Base-by-base conservation (phyloP, 2,113 vertebrate species). In the Elgaria multicarinata region DNA sequence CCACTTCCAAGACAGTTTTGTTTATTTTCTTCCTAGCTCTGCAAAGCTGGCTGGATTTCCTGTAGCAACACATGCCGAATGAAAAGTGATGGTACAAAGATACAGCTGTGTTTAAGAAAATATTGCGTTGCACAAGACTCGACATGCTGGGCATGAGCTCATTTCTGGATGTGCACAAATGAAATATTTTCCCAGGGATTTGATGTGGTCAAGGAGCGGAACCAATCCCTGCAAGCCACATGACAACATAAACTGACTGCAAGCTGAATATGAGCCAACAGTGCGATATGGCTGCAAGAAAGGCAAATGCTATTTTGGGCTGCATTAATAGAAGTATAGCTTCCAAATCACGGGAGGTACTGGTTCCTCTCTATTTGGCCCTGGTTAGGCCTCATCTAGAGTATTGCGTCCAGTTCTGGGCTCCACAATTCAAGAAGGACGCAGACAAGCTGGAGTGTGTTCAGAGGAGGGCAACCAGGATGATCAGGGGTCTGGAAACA, bases 161-260 rank as follows among this genome's bases (percentile, higher is more conserved):
- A 64, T 86, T 64, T 86, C 58, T 76, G 85, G 39, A 86, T 77
- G 76, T 64, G 36, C 50, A 84, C 42, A 84, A 77, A 86, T 75
- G 53, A 77, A 85, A 86, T 86, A 77, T 64, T 76, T 76, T 62
- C 85, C 44, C 16, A 62, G 53, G 14, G 28, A 86, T 4, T 4
- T 7, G 36, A 86, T 85, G 24, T 58, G 7, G 33, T 58, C 69
- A 39, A 36, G 12, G 74, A 55, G 33, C 6, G 1, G 10, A 28
- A 55, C 6, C 31, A 71, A 84, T 50, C 33, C 67, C 84, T 85
- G n/a, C 50, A 85, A 39, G 50, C 22, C 69, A 55, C 1, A 24
- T 22, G 36, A 8, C 69, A 85, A 50, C 18, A 84, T 50, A 53
- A 74, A 85, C 5, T 16, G 69, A 74, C 46, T 50, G 46, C 46